Evolutionary conservation across 1,140 invertebrate genomes (phyloP).

Genomic region (Diploscapter pachys): DNA sequence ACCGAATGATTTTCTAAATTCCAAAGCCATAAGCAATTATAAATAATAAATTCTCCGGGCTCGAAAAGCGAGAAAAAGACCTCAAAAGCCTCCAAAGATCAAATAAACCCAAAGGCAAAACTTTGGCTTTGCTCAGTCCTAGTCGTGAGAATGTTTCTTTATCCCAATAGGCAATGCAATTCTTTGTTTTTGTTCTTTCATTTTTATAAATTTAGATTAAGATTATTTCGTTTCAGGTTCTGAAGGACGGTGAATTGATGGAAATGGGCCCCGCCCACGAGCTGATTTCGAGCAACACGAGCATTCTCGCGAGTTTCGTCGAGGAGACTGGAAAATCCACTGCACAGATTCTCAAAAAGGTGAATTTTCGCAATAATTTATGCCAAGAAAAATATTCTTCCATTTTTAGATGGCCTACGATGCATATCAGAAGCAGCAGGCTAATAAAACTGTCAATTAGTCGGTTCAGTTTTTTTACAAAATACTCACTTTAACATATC

Average conservation of each 20-base stretch:
- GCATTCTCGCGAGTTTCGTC: conserved; percentile 57
- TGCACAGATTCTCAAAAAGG: conserved; percentile 5
- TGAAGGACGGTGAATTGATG: conserved; percentile 44
- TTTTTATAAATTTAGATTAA: not conserved
- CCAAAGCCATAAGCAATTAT: too few relatives aligned
- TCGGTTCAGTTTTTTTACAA: too few relatives aligned
- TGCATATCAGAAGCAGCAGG: not conserved
- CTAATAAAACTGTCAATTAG: too few relatives aligned
- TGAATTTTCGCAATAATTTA: not conserved
- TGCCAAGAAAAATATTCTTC: not conserved
- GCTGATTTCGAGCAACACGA: conserved; percentile 65
- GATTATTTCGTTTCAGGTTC: conserved; percentile 31
- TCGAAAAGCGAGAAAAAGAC: too few relatives aligned
- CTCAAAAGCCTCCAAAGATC: too few relatives aligned
- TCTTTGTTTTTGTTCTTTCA: not conserved
- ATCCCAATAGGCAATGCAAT: too few relatives aligned
- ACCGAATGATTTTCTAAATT: too few relatives aligned
- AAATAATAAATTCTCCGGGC: too few relatives aligned
- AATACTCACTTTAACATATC: too few relatives aligned
- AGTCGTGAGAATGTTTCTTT: too few relatives aligned
- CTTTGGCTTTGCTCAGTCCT: too few relatives aligned
- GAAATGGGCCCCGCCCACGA: conserved; percentile 72
- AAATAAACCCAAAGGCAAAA: too few relatives aligned
- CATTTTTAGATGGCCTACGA: conserved; percentile 20
- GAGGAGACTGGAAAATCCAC: conserved; percentile 29